Evolutionary conservation across 2,113 vertebrate genomes (phyloP), one percentile per base, ranked within the genome.

Genomic region (Acrocephalus kingi): DNA sequence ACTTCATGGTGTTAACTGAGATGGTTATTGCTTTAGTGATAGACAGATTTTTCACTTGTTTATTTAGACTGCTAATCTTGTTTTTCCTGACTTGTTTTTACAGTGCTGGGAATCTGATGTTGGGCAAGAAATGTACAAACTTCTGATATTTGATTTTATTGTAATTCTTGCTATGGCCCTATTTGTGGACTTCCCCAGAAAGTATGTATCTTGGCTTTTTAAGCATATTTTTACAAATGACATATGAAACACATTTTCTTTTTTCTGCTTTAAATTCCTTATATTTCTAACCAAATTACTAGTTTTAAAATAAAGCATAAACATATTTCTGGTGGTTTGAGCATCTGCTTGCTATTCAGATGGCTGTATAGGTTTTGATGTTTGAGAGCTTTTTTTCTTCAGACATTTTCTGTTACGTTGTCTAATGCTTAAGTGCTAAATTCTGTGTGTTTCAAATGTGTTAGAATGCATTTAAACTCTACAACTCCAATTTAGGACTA

Each of bases 121-220:
- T 46, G 99, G 99, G 24, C 99, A 98, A 97, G 99, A 99, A 96
- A 99, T 99, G 99, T 99, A 99, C 96, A 99, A 99, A 88, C 98
- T 99, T 73, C 98, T 98, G 97, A 98, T 99, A 90, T 99, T 99
- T 87, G 99, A 99, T 97, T 99, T 99, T 95, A 97, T 99, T 95
- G 98, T 99, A 80, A 99, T 99, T 85, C 82, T 98, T 17, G 97
- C 98, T 3, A 94, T 98, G 95, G 98, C 98, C 2, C 72, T 99
- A 18, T 99, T 99, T 83, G 77, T 99, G 81, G 98, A 99, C 86
- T 99, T 99, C 93, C 99, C 99, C 52, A 98, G 99, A 93, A 99
- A 98, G 99, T 99, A 97, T 97, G 99, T 98, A 27, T 37, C 30
- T 78, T 31, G 46, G 37, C 31, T 52, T 79, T 76, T 23, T 62